Evolutionary conservation across 2,888 invertebrate genomes (phyloP), one percentile per base, ranked within the genome.

Genomic region (Apeira syringaria): DNA sequence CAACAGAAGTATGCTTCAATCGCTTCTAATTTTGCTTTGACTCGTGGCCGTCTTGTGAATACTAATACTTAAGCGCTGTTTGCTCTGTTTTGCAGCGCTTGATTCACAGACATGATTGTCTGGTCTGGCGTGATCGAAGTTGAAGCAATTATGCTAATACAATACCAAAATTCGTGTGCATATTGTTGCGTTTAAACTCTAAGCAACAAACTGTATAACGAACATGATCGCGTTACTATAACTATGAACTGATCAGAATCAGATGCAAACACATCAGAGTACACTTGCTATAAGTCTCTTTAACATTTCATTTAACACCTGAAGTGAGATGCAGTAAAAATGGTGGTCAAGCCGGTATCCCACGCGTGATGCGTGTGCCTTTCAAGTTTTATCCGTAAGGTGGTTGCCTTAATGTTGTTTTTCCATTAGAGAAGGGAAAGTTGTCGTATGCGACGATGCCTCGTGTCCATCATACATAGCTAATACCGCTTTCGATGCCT

Each of bases 341-440:
- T 64, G 64, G 67, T 67, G 59, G 64, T 61, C 62, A 64, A 68
- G 68, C 59, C 56, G 60, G 63, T 72, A 69, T 68, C 66, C 65
- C 61, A 66, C 69, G 60, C 65, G 51, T 55, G 40, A 47, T 50
- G 43, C 50, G 55, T 59, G 63, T 72, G 72, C 59, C 61, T 71
- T 62, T 61, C 73, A 61, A 83, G 69, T 77, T 80, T 73, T 71
- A 68, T 73, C 75, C 74, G 73, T 78, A 77, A 68, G 65, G 56
- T 59, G 58, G 64, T 74, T 53, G 64, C 56, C 68, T 73, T 80
- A 82, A 82, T 77, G 83, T 60, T 61, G 78, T 78, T 85, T 85
- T 84, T 85, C 80, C 81, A 74, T 78, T 78, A 82, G 74, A 76
- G 75, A 73, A 80, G 81, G 79, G 86, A 87, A 87, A 86, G 86